A percentile compares a stretch with the other conserved stretches of the same genome.
phyloP scores from a whole-genome alignment of 35 echinoderm and acorn worm species.

The Heliocidaris tuberculata region DNA sequence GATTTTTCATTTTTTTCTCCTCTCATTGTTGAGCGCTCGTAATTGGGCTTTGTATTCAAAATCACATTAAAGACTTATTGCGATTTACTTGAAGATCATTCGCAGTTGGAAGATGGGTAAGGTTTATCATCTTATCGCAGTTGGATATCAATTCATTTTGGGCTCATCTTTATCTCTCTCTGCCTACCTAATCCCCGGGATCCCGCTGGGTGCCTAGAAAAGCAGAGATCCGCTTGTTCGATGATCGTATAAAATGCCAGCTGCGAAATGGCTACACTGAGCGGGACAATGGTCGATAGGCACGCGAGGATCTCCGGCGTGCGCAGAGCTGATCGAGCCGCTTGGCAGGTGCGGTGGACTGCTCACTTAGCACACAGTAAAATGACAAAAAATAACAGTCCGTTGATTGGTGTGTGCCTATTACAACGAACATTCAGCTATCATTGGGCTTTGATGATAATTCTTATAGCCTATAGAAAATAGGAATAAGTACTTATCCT shows the following conservation, averaged over 20 bases:
- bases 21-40: background rate
- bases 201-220: background rate
- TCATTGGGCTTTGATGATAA: background rate
- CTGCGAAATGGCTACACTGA: background rate
- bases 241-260: background rate
- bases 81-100: background rate
- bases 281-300: background rate
- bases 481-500: background rate
- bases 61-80: background rate
- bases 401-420: background rate
- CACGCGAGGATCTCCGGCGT: background rate
- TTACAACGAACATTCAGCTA: background rate
- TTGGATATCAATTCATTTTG: slow-evolving; percentile 2
- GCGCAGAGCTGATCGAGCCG: background rate
- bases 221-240: background rate
- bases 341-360: background rate
- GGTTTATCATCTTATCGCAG: background rate
- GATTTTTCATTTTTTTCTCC: no score
- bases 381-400: background rate
- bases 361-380: background rate
- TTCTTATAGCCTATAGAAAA: background rate
- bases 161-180: background rate
- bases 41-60: background rate
- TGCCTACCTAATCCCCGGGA: background rate
- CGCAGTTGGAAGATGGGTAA: background rate